These are phyloP conservation scores for Chironomus tepperi DNA, from an alignment of 1,140 invertebrate genomes.

Conservation along the genomic window DNA sequence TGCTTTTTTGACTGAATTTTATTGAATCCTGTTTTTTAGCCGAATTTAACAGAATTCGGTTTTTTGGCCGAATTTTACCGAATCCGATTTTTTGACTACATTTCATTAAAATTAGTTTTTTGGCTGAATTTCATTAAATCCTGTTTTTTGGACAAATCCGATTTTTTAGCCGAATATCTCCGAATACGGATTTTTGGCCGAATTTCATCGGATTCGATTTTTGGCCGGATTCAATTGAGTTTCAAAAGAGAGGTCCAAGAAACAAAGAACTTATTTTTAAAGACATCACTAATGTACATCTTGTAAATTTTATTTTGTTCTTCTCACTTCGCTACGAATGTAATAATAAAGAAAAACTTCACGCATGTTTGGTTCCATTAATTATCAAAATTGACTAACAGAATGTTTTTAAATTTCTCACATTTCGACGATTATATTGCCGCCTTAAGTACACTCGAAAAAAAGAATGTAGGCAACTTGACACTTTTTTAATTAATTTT, in stretches of 20 bases:
- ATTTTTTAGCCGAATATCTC: too few relatives aligned
- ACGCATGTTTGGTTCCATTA: constrained; percentile 22
- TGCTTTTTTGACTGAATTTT: too few relatives aligned
- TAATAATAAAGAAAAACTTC: not conserved
- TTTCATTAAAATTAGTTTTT: too few relatives aligned
- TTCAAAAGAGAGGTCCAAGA: not conserved
- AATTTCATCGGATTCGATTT: not conserved
- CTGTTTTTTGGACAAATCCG: too few relatives aligned
- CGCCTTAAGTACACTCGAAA: not conserved
- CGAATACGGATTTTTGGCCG: too few relatives aligned
- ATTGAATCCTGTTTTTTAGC: too few relatives aligned
- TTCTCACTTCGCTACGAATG: not conserved
- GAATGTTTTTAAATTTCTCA: constrained; percentile 19
- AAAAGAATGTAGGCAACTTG: constrained; percentile 8
- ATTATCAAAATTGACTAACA: constrained; percentile 19
- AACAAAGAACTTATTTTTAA: not conserved
- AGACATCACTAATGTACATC: too few relatives aligned
- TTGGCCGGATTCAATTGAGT: not conserved
- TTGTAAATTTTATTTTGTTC: too few relatives aligned
- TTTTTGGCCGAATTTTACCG: too few relatives aligned
- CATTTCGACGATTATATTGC: not conserved
- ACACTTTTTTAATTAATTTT: constrained; percentile 23
- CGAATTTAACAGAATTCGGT: too few relatives aligned
- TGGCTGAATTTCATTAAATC: too few relatives aligned
- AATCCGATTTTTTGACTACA: too few relatives aligned